Conservation (phyloP, 2,113 vertebrate genomes). For the Halcyon senegalensis region DNA sequence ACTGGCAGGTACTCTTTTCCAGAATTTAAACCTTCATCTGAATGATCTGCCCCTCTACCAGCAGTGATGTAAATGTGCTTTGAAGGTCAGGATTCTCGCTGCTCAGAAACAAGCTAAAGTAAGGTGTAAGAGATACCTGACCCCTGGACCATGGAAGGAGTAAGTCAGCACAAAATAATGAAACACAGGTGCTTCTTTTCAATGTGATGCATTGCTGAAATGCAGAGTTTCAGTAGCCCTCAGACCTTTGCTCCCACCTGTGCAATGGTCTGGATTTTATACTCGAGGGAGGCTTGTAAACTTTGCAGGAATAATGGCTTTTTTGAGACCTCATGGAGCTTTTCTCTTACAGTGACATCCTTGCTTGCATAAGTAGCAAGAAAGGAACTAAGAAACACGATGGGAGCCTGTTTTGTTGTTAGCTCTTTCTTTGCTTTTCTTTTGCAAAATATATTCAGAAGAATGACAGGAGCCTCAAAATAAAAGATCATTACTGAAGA, state of each 20-base stretch:
- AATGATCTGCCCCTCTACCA: neutral
- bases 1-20: neutral
- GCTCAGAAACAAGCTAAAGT: neutral
- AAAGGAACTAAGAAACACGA: neutral
- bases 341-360: neutral
- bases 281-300: neutral
- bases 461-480: conserved; percentile 37
- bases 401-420: conserved; percentile 13
- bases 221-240: neutral
- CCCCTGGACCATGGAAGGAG: neutral
- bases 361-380: neutral
- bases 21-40: neutral
- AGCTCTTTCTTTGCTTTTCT: conserved; percentile 13
- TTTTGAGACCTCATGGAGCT: neutral
- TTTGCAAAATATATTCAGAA: conserved; percentile 12
- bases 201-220: neutral
- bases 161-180: neutral
- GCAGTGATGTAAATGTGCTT: neutral
- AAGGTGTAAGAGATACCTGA: neutral
- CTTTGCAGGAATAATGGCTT: neutral
- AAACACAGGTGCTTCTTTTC: conserved; percentile 23
- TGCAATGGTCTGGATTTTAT: neutral
- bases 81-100: neutral
- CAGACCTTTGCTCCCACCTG: neutral
- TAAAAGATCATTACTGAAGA: conserved; percentile 29